Evolutionary conservation across 2,113 vertebrate genomes (phyloP), one percentile per base, ranked within the genome.

Genomic region (Lophura nycthemera): DNA sequence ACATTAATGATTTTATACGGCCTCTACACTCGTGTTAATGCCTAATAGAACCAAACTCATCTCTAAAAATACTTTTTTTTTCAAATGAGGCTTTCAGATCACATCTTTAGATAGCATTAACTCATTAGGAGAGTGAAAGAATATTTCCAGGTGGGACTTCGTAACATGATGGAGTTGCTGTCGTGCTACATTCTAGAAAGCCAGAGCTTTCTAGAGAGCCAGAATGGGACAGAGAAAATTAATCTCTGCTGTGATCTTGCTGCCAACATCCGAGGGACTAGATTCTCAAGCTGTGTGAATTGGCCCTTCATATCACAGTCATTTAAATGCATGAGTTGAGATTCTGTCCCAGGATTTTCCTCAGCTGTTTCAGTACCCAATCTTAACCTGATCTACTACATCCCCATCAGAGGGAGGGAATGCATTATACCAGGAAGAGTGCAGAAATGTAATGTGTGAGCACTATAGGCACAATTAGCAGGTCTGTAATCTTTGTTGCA

Each of bases 401-500:
- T 59, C 48, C 13, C 11, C 38, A 54, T 72, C 21, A 38, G 7
- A 18, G 2, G 6, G 40, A 84, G 18, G 11, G 34, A 48, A 32
- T 48, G 47, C 11, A 32, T 76, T 83, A 54, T 80, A 27, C 71
- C 79, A 77, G 27, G 20, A 89, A 76, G 6, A 15, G 43, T 22
- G 20, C 60, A 73, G 36, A 73, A 61, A 63, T 0, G 1, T 36
- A 32, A 11, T 8, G 15, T 40, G 16, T 0, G 0, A 10, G 29
- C 12, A 79, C 16, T 13, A 32, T 47, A 29, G 65, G 4, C 29
- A 48, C 25, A 30, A 48, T 15, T 71, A 52, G 65, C 42, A 45
- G 19, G 42, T n/a, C 20, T 38, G 25, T 52, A 71, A 71, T 71
- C 17, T 17, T 52, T 20, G 34, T 36, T 50, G 47, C 8, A 36